Evolutionary conservation across 1,140 invertebrate genomes (phyloP).

Genomic region (Coelopa frigida): DNA sequence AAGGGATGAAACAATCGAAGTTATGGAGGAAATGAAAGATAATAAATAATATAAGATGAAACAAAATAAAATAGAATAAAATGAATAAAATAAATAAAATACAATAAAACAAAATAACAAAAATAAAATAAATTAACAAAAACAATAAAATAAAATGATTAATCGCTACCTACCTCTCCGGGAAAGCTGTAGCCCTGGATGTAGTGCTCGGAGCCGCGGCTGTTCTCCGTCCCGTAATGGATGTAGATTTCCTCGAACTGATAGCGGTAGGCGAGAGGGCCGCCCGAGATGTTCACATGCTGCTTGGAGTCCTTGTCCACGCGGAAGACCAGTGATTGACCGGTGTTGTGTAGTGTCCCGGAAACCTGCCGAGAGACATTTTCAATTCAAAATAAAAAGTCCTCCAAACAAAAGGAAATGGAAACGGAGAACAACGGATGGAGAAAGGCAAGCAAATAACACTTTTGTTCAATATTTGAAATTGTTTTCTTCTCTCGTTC

Average conservation of each 20-base stretch:
- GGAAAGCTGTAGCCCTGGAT: conserved; percentile 90
- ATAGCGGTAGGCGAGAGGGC: conserved; percentile 89
- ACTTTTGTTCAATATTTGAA: not conserved
- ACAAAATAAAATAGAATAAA: not conserved
- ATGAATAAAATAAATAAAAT: conserved; percentile 1
- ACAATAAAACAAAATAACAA: not conserved
- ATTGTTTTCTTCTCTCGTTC: not conserved
- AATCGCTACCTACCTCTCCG: conserved; percentile 67
- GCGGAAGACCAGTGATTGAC: conserved; percentile 83
- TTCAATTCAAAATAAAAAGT: not conserved
- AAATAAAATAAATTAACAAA: not conserved
- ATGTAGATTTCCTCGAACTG: conserved; percentile 92
- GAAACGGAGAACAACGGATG: not conserved
- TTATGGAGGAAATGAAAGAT: conserved; percentile 7
- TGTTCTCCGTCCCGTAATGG: conserved; percentile 83
- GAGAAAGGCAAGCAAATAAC: not conserved
- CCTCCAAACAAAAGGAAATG: no score
- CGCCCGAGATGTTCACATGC: conserved; percentile 88
- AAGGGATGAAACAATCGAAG: not conserved
- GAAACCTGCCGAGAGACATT: conserved; percentile 67
- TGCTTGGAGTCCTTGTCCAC: conserved; percentile 78
- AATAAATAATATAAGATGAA: not conserved
- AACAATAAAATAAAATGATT: not conserved
- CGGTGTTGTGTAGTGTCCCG: conserved; percentile 80
- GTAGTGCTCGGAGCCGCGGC: conserved; percentile 85